phyloP scores from a whole-genome alignment of 2,797 vertebrate species.

The Sebastes hopkinsi region DNA sequence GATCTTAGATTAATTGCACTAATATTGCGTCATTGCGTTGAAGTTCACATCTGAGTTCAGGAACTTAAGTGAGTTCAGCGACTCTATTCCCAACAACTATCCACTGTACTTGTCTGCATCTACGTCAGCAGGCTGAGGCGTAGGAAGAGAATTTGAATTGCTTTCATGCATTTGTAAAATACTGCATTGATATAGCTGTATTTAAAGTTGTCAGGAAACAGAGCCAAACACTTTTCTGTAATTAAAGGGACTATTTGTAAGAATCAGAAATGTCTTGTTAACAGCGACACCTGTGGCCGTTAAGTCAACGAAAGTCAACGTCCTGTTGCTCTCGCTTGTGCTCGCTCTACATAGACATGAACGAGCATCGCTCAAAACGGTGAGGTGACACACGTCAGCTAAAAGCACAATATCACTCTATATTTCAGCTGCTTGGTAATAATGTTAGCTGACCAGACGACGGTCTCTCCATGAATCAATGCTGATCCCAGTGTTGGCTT shows the following conservation, averaged over 20 bases:
- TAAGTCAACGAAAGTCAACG: no score
- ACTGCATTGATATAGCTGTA: not conserved
- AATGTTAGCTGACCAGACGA: no score
- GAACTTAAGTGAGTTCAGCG: not conserved
- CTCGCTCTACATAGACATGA: no score
- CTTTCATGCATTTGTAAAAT: not conserved
- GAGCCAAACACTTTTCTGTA: not conserved
- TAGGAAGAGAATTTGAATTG: not conserved
- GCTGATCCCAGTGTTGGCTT: no score
- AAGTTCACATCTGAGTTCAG: constrained; percentile 6
- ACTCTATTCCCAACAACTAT: not conserved
- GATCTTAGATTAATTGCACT: not conserved
- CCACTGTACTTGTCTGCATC: not conserved
- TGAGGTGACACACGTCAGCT: no score
- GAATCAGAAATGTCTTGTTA: no score
- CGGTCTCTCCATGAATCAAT: no score
- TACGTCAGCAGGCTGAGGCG: not conserved
- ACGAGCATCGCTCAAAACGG: no score
- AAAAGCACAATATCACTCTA: no score
- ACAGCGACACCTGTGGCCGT: no score
- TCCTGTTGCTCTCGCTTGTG: no score
- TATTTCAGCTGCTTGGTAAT: no score
- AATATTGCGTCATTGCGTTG: not conserved
- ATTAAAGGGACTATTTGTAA: not conserved
- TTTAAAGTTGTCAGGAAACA: not conserved